A percentile compares a stretch with the other conserved stretches of the same genome.
Conservation (phyloP, 2,797 vertebrate species). For the Catamblyrhynchus diadema region DNA sequence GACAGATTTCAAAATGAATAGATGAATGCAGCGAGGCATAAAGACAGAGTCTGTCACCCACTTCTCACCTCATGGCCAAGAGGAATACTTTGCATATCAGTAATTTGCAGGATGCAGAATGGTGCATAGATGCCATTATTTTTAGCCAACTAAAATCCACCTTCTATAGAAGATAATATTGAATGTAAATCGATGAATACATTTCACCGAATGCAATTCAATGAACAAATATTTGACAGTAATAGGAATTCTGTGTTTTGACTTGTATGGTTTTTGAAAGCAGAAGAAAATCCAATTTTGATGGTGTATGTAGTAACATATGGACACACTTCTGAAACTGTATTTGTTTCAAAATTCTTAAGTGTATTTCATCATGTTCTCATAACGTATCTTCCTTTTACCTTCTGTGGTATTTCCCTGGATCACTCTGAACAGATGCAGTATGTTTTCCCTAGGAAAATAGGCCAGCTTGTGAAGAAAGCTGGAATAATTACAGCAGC, state of each 20-base stretch:
- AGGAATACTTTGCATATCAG: slow-evolving; percentile 6
- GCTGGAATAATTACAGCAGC: slow-evolving; percentile 21
- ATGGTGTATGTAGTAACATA: neutral
- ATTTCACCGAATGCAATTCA: neutral
- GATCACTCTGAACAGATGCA: slow-evolving; percentile 29
- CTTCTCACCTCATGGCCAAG: slow-evolving; percentile 18
- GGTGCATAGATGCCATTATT: neutral
- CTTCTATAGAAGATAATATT: neutral
- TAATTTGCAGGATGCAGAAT: neutral
- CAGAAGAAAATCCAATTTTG: neutral
- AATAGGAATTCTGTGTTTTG: slow-evolving; percentile 9
- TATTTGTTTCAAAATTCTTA: slow-evolving; percentile 51
- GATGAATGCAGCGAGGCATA: neutral
- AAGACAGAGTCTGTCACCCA: slow-evolving; percentile 14
- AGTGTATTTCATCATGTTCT: slow-evolving; percentile 32
- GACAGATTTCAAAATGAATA: slow-evolving; percentile 23
- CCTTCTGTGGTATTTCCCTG: slow-evolving; percentile 40
- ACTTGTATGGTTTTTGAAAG: neutral
- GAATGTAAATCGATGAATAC: neutral
- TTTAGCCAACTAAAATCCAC: neutral
- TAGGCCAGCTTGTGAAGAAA: neutral
- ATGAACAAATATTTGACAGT: neutral
- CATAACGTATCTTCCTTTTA: slow-evolving; percentile 8
- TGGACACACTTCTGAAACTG: neutral
- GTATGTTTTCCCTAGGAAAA: neutral